A percentile compares a stretch with the other conserved stretches of the same genome.
These are phyloP conservation scores for Pantherophis vulpinus DNA, from an alignment of 2,797 vertebrate species.

Conservation along the genomic window DNA sequence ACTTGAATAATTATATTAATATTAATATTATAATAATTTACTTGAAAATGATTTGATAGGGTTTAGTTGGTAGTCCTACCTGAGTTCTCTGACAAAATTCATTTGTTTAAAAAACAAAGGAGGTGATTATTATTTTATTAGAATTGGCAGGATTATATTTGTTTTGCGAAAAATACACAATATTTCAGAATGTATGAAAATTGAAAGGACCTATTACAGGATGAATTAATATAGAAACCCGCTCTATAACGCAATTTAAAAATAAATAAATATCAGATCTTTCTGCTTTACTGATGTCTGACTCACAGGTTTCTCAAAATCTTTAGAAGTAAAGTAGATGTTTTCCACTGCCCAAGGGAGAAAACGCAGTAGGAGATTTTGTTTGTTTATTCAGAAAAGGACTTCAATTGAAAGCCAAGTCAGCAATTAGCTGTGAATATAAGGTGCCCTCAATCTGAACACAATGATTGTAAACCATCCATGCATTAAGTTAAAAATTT, in stretches of 20 bases:
- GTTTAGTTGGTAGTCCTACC: neutral
- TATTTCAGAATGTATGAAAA: neutral
- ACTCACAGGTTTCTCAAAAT: neutral
- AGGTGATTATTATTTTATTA: neutral
- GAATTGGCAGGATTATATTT: neutral
- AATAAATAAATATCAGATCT: slow-evolving; percentile 6
- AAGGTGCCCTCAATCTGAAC: neutral
- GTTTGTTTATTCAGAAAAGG: slow-evolving; percentile 56
- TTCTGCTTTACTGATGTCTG: slow-evolving; percentile 30
- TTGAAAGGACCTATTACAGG: neutral
- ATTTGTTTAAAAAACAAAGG: neutral
- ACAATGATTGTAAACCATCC: neutral
- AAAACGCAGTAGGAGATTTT: slow-evolving; percentile 46
- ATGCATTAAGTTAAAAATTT: neutral
- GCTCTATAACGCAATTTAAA: neutral
- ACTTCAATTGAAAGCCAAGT: slow-evolving; percentile 60
- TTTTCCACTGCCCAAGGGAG: slow-evolving; percentile 21
- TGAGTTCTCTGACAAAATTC: neutral
- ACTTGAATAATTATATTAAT: no score
- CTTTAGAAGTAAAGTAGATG: neutral
- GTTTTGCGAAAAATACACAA: neutral
- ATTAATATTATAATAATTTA: no score
- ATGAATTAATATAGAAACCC: neutral
- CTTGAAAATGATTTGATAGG: neutral
- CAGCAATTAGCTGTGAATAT: slow-evolving; percentile 48